A percentile compares a stretch with the other conserved stretches of the same genome.
Conservation (phyloP, 2,797 vertebrate species). For the Pseudomugil gertrudae region DNA sequence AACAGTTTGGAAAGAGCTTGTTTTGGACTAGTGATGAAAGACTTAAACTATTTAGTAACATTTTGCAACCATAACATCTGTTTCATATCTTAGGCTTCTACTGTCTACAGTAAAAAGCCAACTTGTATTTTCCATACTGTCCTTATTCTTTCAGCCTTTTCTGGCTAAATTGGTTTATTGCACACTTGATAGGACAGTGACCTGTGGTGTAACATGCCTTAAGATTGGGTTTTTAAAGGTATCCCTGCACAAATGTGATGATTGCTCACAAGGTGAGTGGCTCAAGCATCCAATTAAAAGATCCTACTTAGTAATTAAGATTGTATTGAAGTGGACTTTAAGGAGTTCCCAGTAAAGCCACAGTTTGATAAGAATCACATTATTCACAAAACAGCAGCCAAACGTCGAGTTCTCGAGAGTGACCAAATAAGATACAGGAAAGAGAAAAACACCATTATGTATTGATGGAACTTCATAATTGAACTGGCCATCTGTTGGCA, state of each 20-base stretch:
- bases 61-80: background rate
- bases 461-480: slow-evolving; percentile 6
- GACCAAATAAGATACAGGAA: background rate
- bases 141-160: background rate
- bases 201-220: slow-evolving; percentile 66
- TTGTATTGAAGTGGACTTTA: slow-evolving; percentile 51
- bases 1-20: background rate
- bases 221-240: slow-evolving; percentile 56
- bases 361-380: slow-evolving; percentile 10
- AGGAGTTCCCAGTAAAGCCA: slow-evolving; percentile 23
- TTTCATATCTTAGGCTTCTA: background rate
- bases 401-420: background rate
- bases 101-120: no score
- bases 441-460: background rate
- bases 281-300: slow-evolving; percentile 71
- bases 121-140: background rate
- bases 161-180: slow-evolving; percentile 35
- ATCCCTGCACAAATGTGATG: slow-evolving; percentile 56
- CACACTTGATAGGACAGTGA: slow-evolving; percentile 52
- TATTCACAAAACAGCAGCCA: background rate
- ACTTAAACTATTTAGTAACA: background rate
- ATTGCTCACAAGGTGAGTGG: slow-evolving; percentile 56
- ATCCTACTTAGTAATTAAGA: slow-evolving; percentile 72
- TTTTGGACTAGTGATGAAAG: background rate
- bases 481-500: slow-evolving; percentile 48